Evolutionary conservation across 1,140 invertebrate genomes (phyloP).

Genomic region (Bombus huntii): DNA sequence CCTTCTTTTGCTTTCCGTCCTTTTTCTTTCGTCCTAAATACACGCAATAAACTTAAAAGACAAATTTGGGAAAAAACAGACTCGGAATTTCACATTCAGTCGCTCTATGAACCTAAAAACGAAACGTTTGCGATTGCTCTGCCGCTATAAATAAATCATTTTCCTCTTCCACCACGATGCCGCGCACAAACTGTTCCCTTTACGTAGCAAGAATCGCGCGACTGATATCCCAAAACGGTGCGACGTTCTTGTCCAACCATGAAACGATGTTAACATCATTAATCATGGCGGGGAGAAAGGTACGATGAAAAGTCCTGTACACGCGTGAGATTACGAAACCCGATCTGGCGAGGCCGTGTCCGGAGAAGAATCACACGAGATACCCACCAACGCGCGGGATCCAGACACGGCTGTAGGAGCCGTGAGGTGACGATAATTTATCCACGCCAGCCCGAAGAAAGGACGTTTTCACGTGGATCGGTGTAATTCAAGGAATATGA

Average conservation of each 20-base stretch:
- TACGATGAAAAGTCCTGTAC: constrained; percentile 62
- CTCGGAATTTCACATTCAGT: background rate
- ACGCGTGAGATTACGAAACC: constrained; percentile 65
- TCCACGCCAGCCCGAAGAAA: constrained; percentile 47
- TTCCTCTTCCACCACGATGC: too few relatives aligned
- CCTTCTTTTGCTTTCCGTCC: too few relatives aligned
- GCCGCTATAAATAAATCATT: constrained; percentile 12
- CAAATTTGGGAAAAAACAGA: background rate
- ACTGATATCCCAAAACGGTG: constrained; percentile 56
- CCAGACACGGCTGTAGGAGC: constrained; percentile 15
- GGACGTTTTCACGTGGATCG: constrained; percentile 38
- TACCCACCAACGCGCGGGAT: constrained; percentile 32
- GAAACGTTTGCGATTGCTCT: background rate
- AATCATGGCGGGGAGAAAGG: constrained; percentile 59
- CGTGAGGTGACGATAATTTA: constrained; percentile 62
- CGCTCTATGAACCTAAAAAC: background rate
- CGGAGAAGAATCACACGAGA: constrained; percentile 57
- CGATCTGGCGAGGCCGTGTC: constrained; percentile 53
- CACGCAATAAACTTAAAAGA: background rate
- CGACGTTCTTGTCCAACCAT: constrained; percentile 41
- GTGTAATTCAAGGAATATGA: constrained; percentile 56
- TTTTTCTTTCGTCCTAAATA: background rate
- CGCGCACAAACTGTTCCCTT: constrained; percentile 18
- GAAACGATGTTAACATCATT: constrained; percentile 46
- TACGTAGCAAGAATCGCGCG: constrained; percentile 30